Conservation (phyloP, 2,888 invertebrate genomes). For the Mallateleia sp. region DNA sequence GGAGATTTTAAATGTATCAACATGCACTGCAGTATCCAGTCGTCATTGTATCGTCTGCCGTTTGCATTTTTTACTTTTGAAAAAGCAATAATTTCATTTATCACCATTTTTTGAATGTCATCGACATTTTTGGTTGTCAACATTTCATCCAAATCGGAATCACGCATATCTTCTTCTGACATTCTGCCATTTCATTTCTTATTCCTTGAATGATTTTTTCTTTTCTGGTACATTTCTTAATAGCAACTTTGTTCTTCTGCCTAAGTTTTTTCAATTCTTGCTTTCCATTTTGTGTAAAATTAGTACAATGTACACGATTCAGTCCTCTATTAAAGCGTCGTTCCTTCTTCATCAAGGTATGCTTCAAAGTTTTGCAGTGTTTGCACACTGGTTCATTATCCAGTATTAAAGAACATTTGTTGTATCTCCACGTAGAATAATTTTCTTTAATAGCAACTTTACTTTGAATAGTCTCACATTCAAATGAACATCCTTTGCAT, state of each 20-base stretch:
- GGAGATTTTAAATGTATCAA: conserved; percentile 29
- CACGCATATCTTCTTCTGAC: conserved; percentile 12
- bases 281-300: too few species aligned
- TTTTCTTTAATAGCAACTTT: conserved; percentile 6
- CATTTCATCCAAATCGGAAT: conserved; percentile 26
- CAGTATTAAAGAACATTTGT: not conserved
- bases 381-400: not conserved
- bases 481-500: too few species aligned
- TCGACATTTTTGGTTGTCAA: conserved; percentile 3
- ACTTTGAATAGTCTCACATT: too few species aligned
- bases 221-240: not conserved
- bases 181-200: not conserved
- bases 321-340: not conserved
- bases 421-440: not conserved
- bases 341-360: not conserved
- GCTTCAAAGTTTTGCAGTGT: not conserved
- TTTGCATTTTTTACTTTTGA: conserved; percentile 37
- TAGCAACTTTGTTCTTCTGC: too few species aligned
- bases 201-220: too few species aligned
- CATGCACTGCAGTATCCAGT: conserved; percentile 28
- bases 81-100: conserved; percentile 27
- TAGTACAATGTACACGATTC: too few species aligned
- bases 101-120: conserved; percentile 9
- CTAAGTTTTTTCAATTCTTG: too few species aligned
- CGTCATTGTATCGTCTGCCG: conserved; percentile 29